Percentiles rank a stretch among this genome's conserved stretches.
phyloP scores from a whole-genome alignment of 2,113 vertebrate species.

The Camelus dromedarius region DNA sequence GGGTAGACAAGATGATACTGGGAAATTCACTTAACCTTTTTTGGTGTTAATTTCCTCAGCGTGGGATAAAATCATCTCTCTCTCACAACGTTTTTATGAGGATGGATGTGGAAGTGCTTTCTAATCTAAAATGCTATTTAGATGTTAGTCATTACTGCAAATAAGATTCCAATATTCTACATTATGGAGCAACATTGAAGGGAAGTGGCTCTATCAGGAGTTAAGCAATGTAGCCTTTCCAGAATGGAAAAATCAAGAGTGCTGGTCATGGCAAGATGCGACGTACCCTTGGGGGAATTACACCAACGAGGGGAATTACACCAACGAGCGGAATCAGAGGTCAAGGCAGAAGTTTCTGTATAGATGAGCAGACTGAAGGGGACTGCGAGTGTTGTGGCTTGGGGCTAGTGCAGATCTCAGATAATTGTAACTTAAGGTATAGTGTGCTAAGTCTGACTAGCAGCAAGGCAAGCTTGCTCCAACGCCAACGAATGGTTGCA shows the following conservation, averaged over 20 bases:
- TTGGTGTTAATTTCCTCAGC: neutral
- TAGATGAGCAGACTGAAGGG: neutral
- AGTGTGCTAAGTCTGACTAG: neutral
- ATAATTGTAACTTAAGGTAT: neutral
- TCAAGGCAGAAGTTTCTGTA: neutral
- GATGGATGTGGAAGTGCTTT: neutral
- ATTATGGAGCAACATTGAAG: neutral
- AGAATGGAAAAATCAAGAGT: neutral
- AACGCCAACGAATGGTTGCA: neutral
- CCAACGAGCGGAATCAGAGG: neutral
- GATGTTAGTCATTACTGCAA: constrained; percentile 37
- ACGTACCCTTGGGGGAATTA: neutral
- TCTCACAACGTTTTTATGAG: neutral
- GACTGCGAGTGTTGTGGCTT: neutral
- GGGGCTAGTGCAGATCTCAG: neutral
- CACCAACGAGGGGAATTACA: neutral
- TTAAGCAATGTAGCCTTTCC: neutral
- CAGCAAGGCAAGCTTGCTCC: neutral
- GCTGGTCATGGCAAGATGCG: neutral
- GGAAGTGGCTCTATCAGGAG: neutral
- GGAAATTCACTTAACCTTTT: neutral
- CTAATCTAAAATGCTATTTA: neutral
- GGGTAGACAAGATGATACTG: neutral
- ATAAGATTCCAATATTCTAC: neutral
- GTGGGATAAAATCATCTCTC: neutral